Base-by-base conservation (phyloP, 1,140 invertebrate genomes). In the Idris sp. region DNA sequence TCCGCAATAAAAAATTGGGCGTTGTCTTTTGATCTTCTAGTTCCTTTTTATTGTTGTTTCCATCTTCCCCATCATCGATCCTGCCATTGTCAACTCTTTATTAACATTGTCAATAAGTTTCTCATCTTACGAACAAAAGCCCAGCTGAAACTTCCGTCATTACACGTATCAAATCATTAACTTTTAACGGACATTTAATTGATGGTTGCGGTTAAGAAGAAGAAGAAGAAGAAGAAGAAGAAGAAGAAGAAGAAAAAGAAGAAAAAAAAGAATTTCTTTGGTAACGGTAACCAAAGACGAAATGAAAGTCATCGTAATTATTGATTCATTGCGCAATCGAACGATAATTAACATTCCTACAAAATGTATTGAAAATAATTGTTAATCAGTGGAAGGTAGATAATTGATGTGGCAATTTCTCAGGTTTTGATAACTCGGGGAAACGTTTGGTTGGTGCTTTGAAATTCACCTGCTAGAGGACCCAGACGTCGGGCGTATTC, bases 1-100 rank as follows among this genome's bases (percentile, higher is more conserved):
- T 76, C 68, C 59, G 69, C 35, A 62, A 77, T 62, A 71, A 54
- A 71, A 59, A 77, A 77, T 73, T 58, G 59, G 65, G 65, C 75
- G 71, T 73, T 71, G 75, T 77, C 75, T 71, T 71, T 54, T 41
- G 56, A 56, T 65, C 53, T 11, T 61, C 49, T 11, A 68, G 62
- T 74, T 65, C 43, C 13, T 11, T 19, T 22, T 31, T 18, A 10
- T 56, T 26, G 53, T 9, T 36, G 31, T 33, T 33, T 33, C 54
- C 46, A 65, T 75, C 62, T 74, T 65, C 43, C 13, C 15, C 16
- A 25, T 31, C 26, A 10, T 56, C 33, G 53, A 11, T 36, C 40
- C 33, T 33, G 41, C 54, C 46, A 65, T 77, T 77, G 64, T 69
- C 64, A 44, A 41, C 53, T 56, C 18, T 31, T n/a, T 11, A 58